A percentile compares a stretch with the other conserved stretches of the same genome.
Evolutionary conservation across 2,797 vertebrate genomes (phyloP).

Genomic region (Labeo calbasu): DNA sequence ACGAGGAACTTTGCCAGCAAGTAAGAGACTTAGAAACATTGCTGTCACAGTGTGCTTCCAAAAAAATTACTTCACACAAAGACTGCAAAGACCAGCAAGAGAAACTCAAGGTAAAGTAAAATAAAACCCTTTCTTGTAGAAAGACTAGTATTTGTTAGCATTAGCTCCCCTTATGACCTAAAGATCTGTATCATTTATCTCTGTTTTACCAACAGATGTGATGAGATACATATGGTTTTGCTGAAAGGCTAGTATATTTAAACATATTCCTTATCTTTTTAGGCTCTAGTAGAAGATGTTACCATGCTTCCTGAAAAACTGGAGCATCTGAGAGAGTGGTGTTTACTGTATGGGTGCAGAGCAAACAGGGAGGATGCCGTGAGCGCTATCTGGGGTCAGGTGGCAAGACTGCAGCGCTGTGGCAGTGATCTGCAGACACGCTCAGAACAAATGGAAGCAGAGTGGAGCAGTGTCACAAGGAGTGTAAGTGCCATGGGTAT

Average conservation of each 20-base stretch:
- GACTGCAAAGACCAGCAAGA: conserved; percentile 80
- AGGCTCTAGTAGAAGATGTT: conserved; percentile 71
- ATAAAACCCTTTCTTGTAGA: background rate
- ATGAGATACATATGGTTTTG: too few relatives aligned
- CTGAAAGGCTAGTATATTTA: background rate
- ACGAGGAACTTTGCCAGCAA: conserved; percentile 74
- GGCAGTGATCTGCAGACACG: conserved; percentile 73
- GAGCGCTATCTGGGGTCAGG: conserved; percentile 75
- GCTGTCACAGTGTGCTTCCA: conserved; percentile 71
- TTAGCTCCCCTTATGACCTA: background rate
- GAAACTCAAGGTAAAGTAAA: conserved; percentile 77
- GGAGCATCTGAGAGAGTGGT: conserved; percentile 73
- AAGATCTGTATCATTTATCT: background rate
- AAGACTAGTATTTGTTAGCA: background rate
- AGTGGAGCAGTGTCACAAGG: conserved; percentile 84
- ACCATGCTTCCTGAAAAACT: conserved; percentile 59
- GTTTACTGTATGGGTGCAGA: conserved; percentile 71
- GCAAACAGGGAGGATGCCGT: conserved; percentile 62
- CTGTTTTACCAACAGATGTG: background rate
- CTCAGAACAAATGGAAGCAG: conserved; percentile 75
- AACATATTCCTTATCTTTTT: conserved; percentile 1
- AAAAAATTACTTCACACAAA: conserved; percentile 78
- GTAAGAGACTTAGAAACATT: conserved; percentile 71
- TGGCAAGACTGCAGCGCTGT: conserved; percentile 73
- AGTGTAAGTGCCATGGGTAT: conserved; percentile 50